A percentile compares a stretch with the other conserved stretches of the same genome.
These are phyloP conservation scores for Danaus chrysippus DNA, from an alignment of 2,888 invertebrate species.

Conservation along the genomic window DNA sequence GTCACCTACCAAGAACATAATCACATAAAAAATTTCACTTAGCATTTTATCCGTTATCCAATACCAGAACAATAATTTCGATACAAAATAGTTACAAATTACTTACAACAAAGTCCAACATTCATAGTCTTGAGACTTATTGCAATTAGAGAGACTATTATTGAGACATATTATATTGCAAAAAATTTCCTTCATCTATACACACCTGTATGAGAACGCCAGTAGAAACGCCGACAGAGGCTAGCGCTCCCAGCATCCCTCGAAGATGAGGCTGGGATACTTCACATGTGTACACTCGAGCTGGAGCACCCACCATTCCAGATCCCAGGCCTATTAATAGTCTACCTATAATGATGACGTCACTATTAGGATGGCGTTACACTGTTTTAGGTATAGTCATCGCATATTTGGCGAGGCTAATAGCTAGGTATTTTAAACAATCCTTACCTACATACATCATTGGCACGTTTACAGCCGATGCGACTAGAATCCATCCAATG, in stretches of 20 bases:
- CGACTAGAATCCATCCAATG: constrained; percentile 83
- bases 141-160: neutral
- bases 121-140: neutral
- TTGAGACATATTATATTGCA: neutral
- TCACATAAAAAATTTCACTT: too few species aligned
- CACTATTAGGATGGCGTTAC: too few species aligned
- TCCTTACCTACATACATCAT: constrained; percentile 80
- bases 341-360: constrained; percentile 55
- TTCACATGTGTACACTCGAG: constrained; percentile 84
- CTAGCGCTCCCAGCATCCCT: constrained; percentile 85
- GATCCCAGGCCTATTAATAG: constrained; percentile 84
- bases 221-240: constrained; percentile 85
- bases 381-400: too few species aligned
- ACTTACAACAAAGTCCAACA: too few species aligned
- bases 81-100: too few species aligned
- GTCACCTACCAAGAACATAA: too few species aligned
- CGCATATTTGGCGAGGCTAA: too few species aligned
- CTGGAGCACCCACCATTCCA: constrained; percentile 86
- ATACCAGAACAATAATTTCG: too few species aligned
- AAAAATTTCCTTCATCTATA: constrained; percentile 1
- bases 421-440: too few species aligned
- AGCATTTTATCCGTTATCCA: too few species aligned
- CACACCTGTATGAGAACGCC: constrained; percentile 81
- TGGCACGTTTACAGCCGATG: constrained; percentile 76
- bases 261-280: constrained; percentile 86